A percentile compares a stretch with the other conserved stretches of the same genome.
Conservation (phyloP, 2,797 vertebrate genomes). For the Sardinella longiceps region DNA sequence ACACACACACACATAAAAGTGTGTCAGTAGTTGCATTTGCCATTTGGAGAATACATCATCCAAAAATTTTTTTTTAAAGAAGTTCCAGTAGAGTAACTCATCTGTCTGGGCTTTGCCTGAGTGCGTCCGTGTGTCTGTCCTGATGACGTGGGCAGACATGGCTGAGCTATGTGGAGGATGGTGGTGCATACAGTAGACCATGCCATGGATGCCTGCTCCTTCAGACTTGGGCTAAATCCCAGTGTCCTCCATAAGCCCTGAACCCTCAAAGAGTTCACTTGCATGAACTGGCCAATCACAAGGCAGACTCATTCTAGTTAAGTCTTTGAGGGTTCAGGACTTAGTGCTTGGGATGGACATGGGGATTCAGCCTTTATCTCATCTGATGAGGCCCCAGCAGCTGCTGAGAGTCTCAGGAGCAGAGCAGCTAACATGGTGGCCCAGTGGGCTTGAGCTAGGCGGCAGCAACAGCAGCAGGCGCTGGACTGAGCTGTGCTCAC, state of each 20-base stretch:
- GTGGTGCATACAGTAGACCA: not conserved
- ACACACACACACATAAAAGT: not conserved
- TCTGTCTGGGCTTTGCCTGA: not conserved
- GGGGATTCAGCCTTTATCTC: not conserved
- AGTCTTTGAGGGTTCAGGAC: no score
- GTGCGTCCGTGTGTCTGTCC: not conserved
- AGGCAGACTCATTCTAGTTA: no score
- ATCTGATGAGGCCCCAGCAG: not conserved
- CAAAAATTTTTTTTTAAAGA: not conserved
- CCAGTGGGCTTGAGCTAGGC: not conserved
- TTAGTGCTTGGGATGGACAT: no score
- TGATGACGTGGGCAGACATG: not conserved
- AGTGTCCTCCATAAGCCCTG: no score
- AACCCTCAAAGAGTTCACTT: no score
- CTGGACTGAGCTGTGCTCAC: not conserved
- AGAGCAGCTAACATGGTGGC: not conserved
- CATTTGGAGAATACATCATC: not conserved
- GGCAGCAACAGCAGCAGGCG: not conserved
- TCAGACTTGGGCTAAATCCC: not conserved
- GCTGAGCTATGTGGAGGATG: not conserved
- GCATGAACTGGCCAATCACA: no score
- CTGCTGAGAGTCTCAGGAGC: not conserved
- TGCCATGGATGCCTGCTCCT: not conserved
- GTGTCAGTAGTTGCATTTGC: not conserved
- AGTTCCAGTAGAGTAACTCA: not conserved